Conservation (phyloP, 2,888 invertebrate species). For the Trypoxylon attenuatum region DNA sequence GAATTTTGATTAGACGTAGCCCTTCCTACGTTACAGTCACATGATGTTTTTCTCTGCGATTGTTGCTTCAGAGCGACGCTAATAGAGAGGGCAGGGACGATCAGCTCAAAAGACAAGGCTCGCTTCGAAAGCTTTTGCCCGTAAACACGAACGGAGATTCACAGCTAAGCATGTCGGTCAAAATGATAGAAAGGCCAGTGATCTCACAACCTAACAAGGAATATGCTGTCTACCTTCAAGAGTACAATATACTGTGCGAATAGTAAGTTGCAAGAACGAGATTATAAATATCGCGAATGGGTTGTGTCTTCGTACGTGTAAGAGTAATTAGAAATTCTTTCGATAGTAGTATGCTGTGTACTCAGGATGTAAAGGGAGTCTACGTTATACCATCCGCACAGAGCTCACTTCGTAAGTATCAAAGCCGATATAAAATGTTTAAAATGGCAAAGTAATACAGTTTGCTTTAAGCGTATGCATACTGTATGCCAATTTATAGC, state of each 20-base stretch:
- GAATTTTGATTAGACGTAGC: neutral
- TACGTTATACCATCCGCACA: slow-evolving; percentile 95
- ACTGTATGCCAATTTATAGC: no score
- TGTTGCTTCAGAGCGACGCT: slow-evolving; percentile 56
- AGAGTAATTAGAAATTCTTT: slow-evolving; percentile 14
- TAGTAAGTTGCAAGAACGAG: slow-evolving; percentile 81
- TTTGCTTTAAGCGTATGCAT: neutral
- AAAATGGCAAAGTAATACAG: neutral
- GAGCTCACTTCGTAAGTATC: slow-evolving; percentile 85
- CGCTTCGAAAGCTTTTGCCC: slow-evolving; percentile 78
- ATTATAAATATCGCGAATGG: neutral
- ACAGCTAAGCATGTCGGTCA: slow-evolving; percentile 79
- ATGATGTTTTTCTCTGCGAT: neutral
- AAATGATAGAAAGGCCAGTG: slow-evolving; percentile 76
- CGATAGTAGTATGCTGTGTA: slow-evolving; percentile 88
- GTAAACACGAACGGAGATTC: slow-evolving; percentile 75
- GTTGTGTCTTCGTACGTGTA: no score
- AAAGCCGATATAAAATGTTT: neutral
- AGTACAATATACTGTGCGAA: slow-evolving; percentile 93
- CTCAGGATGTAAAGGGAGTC: slow-evolving; percentile 90
- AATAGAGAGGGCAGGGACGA: slow-evolving; percentile 68
- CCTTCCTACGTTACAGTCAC: slow-evolving; percentile 4
- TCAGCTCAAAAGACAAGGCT: slow-evolving; percentile 77
- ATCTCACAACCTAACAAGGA: slow-evolving; percentile 78
- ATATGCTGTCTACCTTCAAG: slow-evolving; percentile 87